Evolutionary conservation across 2,797 vertebrate genomes (phyloP).

Genomic region (Moxostoma hubbsi): DNA sequence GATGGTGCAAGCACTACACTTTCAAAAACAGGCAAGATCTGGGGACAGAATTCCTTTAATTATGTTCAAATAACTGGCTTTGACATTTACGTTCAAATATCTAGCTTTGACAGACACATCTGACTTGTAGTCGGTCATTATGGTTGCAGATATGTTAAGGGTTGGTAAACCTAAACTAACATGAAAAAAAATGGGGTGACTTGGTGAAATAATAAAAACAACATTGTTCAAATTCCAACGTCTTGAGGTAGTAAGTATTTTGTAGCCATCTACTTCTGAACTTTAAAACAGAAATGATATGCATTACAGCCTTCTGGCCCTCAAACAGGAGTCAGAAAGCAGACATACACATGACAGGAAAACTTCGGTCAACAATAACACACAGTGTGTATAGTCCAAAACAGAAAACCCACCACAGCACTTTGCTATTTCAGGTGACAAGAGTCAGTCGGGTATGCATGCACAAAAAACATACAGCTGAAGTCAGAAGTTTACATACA

Average conservation of each 20-base stretch:
- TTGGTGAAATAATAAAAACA: conserved; percentile 20
- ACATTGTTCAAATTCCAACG: conserved; percentile 22
- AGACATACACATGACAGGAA: too few species aligned
- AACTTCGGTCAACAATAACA: too few species aligned
- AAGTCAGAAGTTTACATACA: too few species aligned
- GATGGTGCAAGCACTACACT: not conserved
- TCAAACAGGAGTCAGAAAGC: too few species aligned
- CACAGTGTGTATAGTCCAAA: too few species aligned
- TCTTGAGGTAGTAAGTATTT: not conserved
- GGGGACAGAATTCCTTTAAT: conserved; percentile 11
- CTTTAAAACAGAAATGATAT: not conserved
- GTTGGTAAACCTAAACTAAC: conserved; percentile 30
- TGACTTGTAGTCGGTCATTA: not conserved
- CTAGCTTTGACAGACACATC: not conserved
- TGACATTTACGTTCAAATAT: not conserved
- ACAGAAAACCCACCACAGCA: too few species aligned
- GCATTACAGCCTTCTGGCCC: too few species aligned
- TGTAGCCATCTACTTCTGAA: not conserved
- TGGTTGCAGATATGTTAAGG: conserved; percentile 11
- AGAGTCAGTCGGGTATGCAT: too few species aligned
- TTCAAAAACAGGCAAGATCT: conserved; percentile 19
- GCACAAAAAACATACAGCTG: too few species aligned
- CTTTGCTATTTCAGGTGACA: too few species aligned
- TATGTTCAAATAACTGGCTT: conserved; percentile 13
- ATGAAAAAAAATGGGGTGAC: conserved; percentile 41